These are phyloP conservation scores for Lissonota sp. DNA, from an alignment of 2,888 invertebrate genomes.

Conservation along the genomic window DNA sequence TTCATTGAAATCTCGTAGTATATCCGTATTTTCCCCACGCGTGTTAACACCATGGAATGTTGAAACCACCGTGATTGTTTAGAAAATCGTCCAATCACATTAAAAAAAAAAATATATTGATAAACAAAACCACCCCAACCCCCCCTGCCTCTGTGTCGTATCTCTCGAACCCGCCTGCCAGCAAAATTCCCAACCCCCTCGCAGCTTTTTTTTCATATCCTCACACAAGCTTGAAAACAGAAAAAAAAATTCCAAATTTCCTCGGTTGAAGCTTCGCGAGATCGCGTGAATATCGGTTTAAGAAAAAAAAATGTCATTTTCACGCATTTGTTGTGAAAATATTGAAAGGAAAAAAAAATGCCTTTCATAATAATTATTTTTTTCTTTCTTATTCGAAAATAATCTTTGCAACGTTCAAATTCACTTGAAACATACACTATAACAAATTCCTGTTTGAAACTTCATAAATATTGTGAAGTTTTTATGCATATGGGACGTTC, in stretches of 20 bases:
- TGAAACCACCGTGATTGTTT: constrained; percentile 20
- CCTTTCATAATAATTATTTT: neutral
- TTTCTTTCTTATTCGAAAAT: too few relatives aligned
- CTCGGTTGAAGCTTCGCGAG: constrained; percentile 19
- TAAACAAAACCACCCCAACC: too few relatives aligned
- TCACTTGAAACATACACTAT: too few relatives aligned
- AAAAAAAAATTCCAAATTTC: neutral
- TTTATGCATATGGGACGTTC: too few relatives aligned
- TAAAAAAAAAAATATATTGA: too few relatives aligned
- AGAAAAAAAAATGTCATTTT: neutral
- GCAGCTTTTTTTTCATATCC: constrained; percentile 68
- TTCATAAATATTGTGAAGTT: too few relatives aligned
- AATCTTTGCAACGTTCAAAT: too few relatives aligned
- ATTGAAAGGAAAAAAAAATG: neutral
- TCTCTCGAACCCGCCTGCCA: constrained; percentile 84
- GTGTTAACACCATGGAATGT: constrained; percentile 29
- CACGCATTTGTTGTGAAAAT: neutral
- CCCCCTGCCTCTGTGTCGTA: constrained; percentile 27
- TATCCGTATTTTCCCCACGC: constrained; percentile 13
- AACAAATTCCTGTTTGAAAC: too few relatives aligned
- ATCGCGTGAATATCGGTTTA: constrained; percentile 33
- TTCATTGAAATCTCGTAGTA: constrained; percentile 30
- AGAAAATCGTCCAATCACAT: constrained; percentile 14
- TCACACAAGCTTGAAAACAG: constrained; percentile 13
- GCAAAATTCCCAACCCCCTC: constrained; percentile 81